Evolutionary conservation across 37 sponge, comb jelly and placozoan species (phyloP).

Genomic region (Agelas oroides): DNA sequence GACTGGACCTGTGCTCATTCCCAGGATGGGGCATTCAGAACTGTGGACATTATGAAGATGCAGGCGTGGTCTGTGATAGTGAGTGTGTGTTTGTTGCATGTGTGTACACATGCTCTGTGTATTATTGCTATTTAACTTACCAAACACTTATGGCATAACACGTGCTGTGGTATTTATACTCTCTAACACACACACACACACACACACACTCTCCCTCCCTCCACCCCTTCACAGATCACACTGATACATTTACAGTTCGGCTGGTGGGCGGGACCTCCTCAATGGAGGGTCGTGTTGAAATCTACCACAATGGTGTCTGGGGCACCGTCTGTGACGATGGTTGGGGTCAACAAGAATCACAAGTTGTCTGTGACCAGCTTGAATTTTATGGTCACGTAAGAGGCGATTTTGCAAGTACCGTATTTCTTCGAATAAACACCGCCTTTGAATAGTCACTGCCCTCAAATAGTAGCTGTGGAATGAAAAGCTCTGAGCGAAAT

Average conservation of each 20-base stretch:
- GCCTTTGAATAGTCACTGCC: too few species aligned
- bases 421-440: too few species aligned
- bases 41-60: slow-evolving; percentile 71
- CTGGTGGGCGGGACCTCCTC: slow-evolving; percentile 38
- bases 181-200: too few species aligned
- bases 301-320: slow-evolving; percentile 49
- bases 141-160: too few species aligned
- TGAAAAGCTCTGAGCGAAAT: too few species aligned
- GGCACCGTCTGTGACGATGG: slow-evolving; percentile 56
- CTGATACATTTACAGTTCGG: slow-evolving; percentile 20
- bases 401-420: not conserved
- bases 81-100: slow-evolving; percentile 7
- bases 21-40: slow-evolving; percentile 81
- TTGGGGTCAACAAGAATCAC: slow-evolving; percentile 6
- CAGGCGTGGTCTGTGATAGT: slow-evolving; percentile 61
- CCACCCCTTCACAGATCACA: not conserved
- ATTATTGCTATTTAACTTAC: too few species aligned
- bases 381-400: slow-evolving; percentile 46
- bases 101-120: too few species aligned
- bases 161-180: too few species aligned
- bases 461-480: too few species aligned
- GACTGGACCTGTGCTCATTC: slow-evolving; percentile 60
- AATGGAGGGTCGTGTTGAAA: slow-evolving; percentile 43
- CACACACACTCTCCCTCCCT: not conserved
- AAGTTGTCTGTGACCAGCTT: slow-evolving; percentile 63